phyloP scores from a whole-genome alignment of 2,797 vertebrate genomes.

The Sebastes nivosus region DNA sequence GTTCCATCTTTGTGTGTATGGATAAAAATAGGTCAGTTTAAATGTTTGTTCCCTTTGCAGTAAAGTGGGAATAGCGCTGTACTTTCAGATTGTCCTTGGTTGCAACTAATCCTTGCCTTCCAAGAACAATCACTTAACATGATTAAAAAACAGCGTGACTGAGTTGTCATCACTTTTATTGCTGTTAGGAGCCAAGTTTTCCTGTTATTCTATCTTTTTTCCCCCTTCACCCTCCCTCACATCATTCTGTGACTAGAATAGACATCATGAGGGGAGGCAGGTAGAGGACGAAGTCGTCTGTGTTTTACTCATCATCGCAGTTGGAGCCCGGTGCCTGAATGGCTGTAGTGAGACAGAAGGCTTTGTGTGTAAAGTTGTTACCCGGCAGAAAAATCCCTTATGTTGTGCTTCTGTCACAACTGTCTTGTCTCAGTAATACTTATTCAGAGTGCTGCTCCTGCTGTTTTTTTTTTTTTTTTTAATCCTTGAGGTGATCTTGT shows the following conservation, averaged over 20 bases:
- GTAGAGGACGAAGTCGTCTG: slow-evolving; percentile 46
- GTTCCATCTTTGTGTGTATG: background rate
- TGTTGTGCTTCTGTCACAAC: slow-evolving; percentile 36
- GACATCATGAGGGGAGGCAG: slow-evolving; percentile 54
- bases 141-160: slow-evolving; percentile 76
- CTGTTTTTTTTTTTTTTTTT: slow-evolving; percentile 24
- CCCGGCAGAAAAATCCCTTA: slow-evolving; percentile 35
- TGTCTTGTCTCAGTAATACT: slow-evolving; percentile 36
- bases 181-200: slow-evolving; percentile 64
- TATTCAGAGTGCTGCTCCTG: slow-evolving; percentile 30
- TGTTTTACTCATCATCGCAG: slow-evolving; percentile 62
- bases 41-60: slow-evolving; percentile 49
- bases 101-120: slow-evolving; percentile 68
- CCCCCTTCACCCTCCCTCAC: slow-evolving; percentile 21
- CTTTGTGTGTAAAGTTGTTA: slow-evolving; percentile 35
- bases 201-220: slow-evolving; percentile 54
- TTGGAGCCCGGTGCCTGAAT: slow-evolving; percentile 28
- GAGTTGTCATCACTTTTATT: slow-evolving; percentile 79
- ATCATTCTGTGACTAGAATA: slow-evolving; percentile 64
- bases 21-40: slow-evolving; percentile 40
- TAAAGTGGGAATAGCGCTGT: slow-evolving; percentile 48
- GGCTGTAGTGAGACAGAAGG: slow-evolving; percentile 31
- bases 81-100: slow-evolving; percentile 75
- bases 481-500: slow-evolving; percentile 51
- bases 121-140: slow-evolving; percentile 81